Base-by-base conservation (phyloP, 1,140 invertebrate genomes). In the Dinothrombium tinctorium region DNA sequence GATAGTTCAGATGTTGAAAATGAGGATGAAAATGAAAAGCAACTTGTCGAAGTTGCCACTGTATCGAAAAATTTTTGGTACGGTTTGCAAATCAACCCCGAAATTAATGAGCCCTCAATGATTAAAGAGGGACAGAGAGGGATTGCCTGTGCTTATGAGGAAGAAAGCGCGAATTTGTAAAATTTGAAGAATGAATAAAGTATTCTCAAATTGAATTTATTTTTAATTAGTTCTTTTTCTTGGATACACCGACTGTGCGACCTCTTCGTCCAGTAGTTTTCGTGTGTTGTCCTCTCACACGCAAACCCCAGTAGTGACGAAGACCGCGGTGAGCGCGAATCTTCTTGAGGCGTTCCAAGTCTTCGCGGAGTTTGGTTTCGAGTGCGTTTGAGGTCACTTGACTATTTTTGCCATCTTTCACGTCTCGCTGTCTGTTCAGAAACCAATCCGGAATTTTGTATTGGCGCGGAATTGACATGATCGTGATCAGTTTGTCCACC, bases 391-490 rank as follows among this genome's bases (percentile, higher is more conserved):
- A 86, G 37, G 87, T 84, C 43, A 89, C 63, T 65, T 98, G 92
- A 42, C 71, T 75, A 63, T 79, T 92, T 69, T 95, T 96, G 50
- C 92, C 90, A 65, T 98, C 92, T 56, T 95, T 83, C 59, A 95
- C 83, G 60, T 99, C 92, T 59, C 94, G 96, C 61, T 96, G 92
- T 67, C 92, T 90, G 59, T 98, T 98, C 28, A 98, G 68, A 64
- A 98, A 98, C 90, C 90, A 99, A 56, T 94, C 82, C 5, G 92
- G 92, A 52, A 99, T 96, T 66, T 98, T 98, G 67, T 96, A 98
- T 57, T 96, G 87, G 29, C 87, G 69, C 22, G 92, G 92, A 57
- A 95, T 94, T 2, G 72, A 69, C 76, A 98, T 94, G 53, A 98
- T 90, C 19, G 89, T 96, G 15, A 96, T 70, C 52, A 98, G 76